Evolutionary conservation across 1,140 invertebrate genomes (phyloP), one percentile per base, ranked within the genome.

Genomic region (Bombus pyrosoma): DNA sequence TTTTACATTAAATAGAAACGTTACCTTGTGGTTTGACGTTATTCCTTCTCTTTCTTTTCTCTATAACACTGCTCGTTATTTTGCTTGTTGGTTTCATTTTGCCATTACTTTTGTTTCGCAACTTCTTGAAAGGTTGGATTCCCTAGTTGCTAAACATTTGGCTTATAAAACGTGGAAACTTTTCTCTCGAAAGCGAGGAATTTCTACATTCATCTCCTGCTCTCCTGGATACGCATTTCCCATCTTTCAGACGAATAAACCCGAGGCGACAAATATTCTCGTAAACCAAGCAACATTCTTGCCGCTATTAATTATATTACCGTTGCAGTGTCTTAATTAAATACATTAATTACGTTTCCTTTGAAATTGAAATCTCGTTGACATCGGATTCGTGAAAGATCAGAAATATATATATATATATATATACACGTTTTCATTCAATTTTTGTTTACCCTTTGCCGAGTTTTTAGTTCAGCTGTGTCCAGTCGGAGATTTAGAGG

Each of bases 391-490:
- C 34, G 32, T 13, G 22, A 57, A 4, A 25, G 37, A 22, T 41
- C 69, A 28, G 25, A 37, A 57, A 57, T 22, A 34, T 37, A 22
- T 53, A n/a, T 2, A 9, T n/a, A n/a, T n/a, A n/a, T n/a, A n/a
- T n/a, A n/a, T 34, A n/a, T 64, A 74, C 22, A n/a, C n/a, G 59
- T 43, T 74, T 64, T n/a, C 80, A 18, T 62, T 41, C 39, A 43
- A 81, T 73, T 81, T 43, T 83, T 71, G 34, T 81, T 72, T 81
- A 71, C 66, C 15, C 43, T 39, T 57, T 37, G 13, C 18, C 13
- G 15, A 5, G 43, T 8, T 47, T 57, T 81, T 71, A 25, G n/a
- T 71, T 39, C 13, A 3, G 28, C 32, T n/a, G 62, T 41, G 15
- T 5, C 25, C 41, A 9, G 22, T 28, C 71, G 32, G 39, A 64